Evolutionary conservation across 2,888 invertebrate genomes (phyloP).

Genomic region (Psylliodes chrysocephalus): DNA sequence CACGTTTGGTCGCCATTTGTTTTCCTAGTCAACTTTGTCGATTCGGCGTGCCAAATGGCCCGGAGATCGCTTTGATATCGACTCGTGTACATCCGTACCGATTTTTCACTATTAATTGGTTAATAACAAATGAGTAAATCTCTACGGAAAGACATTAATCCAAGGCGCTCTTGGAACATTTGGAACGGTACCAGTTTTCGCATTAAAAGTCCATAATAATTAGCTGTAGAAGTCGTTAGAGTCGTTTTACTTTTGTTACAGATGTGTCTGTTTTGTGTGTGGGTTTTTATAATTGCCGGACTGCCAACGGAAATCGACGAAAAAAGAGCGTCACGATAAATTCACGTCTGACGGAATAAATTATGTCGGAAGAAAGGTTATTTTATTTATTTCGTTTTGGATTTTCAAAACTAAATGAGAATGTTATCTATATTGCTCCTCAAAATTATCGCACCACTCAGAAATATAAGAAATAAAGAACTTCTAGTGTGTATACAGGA

Average conservation of each 20-base stretch:
- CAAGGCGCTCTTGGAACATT: constrained; percentile 31
- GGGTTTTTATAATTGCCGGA: constrained; percentile 8
- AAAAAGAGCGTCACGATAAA: not conserved
- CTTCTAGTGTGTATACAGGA: no score
- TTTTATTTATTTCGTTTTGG: not conserved
- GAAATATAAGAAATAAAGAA: no score
- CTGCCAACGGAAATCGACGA: not conserved
- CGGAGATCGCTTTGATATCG: constrained; percentile 23
- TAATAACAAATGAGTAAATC: constrained; percentile 34
- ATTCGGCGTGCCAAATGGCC: constrained; percentile 18
- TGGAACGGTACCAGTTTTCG: constrained; percentile 38
- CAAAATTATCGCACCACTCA: no score
- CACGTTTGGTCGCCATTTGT: not conserved
- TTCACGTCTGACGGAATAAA: not conserved
- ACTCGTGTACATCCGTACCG: constrained; percentile 25
- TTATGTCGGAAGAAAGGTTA: not conserved
- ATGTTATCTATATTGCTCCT: no score
- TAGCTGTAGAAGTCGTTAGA: constrained; percentile 15
- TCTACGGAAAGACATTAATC: constrained; percentile 30
- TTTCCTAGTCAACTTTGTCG: constrained; percentile 16
- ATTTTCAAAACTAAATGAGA: no score
- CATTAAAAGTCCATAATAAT: constrained; percentile 34
- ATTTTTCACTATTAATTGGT: constrained; percentile 37
- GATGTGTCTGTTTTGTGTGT: not conserved
- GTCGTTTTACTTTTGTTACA: constrained; percentile 11